Conservation (phyloP, 2,113 vertebrate species). For the Antigone vipio region DNA sequence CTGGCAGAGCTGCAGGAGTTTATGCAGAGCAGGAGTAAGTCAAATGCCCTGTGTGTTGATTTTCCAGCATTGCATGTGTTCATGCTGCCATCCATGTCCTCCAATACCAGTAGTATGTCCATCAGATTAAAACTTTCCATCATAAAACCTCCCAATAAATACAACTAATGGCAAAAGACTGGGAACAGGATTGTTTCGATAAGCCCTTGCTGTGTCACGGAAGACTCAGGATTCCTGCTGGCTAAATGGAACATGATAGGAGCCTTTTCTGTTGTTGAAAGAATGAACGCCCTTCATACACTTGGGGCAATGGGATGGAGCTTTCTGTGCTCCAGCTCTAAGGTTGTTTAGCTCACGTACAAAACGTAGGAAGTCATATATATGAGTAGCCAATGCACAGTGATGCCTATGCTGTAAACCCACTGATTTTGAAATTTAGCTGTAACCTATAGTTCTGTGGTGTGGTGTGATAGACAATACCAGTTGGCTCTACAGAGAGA, state of each 20-base stretch:
- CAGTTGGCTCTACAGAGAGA: background rate
- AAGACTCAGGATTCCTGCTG: background rate
- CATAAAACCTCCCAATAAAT: background rate
- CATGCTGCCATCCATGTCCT: background rate
- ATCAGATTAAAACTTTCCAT: background rate
- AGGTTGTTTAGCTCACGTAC: background rate
- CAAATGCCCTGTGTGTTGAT: background rate
- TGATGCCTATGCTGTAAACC: background rate
- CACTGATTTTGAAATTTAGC: background rate
- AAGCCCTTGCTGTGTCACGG: background rate
- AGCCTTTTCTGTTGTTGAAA: background rate
- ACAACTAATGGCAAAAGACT: background rate
- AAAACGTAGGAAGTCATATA: background rate
- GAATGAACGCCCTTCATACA: rapidly evolving
- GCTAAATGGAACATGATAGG: background rate
- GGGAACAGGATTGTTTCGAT: rapidly evolving
- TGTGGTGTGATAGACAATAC: background rate
- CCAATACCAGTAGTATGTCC: background rate
- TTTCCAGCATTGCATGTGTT: background rate
- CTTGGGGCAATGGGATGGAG: background rate
- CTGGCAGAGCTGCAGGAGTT: background rate
- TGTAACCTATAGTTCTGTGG: background rate
- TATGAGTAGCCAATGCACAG: background rate
- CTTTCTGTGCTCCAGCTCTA: background rate
- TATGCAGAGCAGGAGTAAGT: background rate